Evolutionary conservation across 1,140 invertebrate genomes (phyloP), one percentile per base, ranked within the genome.

Genomic region (Diabrotica virgifera): DNA sequence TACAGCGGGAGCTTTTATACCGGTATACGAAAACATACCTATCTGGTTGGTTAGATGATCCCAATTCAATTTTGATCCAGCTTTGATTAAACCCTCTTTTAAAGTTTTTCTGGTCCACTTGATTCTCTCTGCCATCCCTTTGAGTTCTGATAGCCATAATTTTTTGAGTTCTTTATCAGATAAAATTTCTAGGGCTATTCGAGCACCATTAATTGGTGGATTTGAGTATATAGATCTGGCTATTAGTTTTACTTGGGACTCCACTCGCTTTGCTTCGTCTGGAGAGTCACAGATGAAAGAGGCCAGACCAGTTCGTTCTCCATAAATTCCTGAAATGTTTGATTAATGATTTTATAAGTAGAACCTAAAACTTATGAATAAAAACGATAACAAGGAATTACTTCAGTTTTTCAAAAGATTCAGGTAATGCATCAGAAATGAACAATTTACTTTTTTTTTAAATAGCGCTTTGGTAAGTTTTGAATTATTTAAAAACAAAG

Each of bases 11-110:
- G 14, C n/a, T 5, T 11, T 69, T 38, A 71, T 35, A 5, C 65
- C 66, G 52, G 97, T 99, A 80, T 88, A 99, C 80, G 96, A 99
- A 83, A 99, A 99, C 97, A 99, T 99, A 78, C 97, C 97, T 79
- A 99, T 99, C 83, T 99, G 97, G 77, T 99, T 90, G 57, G 94
- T 96, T 76, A 99, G 97, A 80, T 99, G 97, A 38, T 78, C 97
- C 97, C 80, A 99, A 99, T 83, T 99, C 96, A 78, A 99, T 90
- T 61, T 93, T 96, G 78, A 99, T 96, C 97, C 97, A 73, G 92
- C 88, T 65, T 91, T 91, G 68, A 87, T 85, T 50, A 99, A 82
- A 76, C 92, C 89, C 0, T 89, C 83, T 46, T 85, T 85, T 5
- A 99, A 82, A 70, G 87, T 81, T 13, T 81, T 81, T 59, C 97